Percentiles rank a stretch among this genome's conserved stretches.
These are phyloP conservation scores for human DNA, from an alignment of 2,113 vertebrate genomes.

Conservation along the genomic window DNA sequence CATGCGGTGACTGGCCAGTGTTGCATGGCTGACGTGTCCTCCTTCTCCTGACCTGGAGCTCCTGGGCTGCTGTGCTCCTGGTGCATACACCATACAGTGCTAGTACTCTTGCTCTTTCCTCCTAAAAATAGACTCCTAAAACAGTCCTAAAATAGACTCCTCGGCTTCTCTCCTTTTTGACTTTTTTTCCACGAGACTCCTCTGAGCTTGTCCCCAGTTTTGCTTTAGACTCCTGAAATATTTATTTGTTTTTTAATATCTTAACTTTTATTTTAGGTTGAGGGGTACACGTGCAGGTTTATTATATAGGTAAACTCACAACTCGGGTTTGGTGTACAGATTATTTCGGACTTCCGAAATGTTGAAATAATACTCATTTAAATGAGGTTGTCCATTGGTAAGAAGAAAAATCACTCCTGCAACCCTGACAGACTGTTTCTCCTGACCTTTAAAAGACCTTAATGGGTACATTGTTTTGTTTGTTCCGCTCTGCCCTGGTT, in stretches of 20 bases:
- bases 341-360: neutral
- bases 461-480: neutral
- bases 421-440: neutral
- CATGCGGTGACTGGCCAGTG: accelerated
- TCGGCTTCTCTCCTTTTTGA: neutral
- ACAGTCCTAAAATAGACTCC: neutral
- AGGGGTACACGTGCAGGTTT: no score
- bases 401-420: neutral
- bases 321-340: no score
- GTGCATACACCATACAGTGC: no score
- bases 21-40: neutral
- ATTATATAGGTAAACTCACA: no score
- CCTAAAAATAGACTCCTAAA: neutral
- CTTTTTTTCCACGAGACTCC: neutral
- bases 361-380: neutral
- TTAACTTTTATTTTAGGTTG: no score
- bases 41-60: neutral
- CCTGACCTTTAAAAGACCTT: conserved; percentile 49
- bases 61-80: accelerated
- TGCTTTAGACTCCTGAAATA: neutral
- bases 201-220: conserved; percentile 17
- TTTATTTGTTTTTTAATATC: neutral
- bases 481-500: neutral
- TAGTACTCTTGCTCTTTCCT: neutral
- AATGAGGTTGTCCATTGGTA: conserved; percentile 2